These are phyloP conservation scores for Hypocryptadius cinnamomeus DNA, from an alignment of 2,113 vertebrate genomes.

Conservation along the genomic window DNA sequence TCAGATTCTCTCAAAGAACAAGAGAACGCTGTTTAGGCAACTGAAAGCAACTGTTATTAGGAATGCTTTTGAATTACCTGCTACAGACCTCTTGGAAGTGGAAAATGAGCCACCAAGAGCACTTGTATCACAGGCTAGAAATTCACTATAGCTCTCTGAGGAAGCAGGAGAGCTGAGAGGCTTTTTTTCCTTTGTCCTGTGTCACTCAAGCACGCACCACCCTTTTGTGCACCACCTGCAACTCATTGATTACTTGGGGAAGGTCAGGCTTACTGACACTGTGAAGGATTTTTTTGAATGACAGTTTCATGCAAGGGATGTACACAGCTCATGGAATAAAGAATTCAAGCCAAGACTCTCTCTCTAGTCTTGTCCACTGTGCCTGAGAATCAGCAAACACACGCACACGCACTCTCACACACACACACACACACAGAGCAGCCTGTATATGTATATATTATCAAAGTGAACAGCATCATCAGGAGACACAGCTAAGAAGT, in stretches of 20 bases:
- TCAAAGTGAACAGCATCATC: background rate
- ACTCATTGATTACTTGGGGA: background rate
- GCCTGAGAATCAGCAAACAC: background rate
- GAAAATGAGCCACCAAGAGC: background rate
- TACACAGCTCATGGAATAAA: background rate
- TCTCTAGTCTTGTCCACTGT: background rate
- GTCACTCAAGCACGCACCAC: background rate
- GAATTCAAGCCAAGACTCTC: background rate
- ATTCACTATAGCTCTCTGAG: background rate
- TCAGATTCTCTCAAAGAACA: background rate
- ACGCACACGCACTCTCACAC: fast-evolving
- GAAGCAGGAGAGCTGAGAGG: background rate
- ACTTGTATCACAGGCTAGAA: background rate
- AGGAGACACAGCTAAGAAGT: background rate
- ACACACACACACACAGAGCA: fast-evolving
- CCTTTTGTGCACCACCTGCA: background rate
- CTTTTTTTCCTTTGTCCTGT: background rate
- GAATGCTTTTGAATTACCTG: background rate
- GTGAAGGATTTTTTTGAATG: background rate
- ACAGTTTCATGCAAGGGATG: background rate
- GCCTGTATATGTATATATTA: no score
- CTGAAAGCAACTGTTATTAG: background rate
- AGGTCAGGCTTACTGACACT: background rate
- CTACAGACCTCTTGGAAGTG: background rate
- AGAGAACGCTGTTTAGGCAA: background rate